Conservation (phyloP, 2,888 invertebrate species). For the Agonopterix subpropinquella region DNA sequence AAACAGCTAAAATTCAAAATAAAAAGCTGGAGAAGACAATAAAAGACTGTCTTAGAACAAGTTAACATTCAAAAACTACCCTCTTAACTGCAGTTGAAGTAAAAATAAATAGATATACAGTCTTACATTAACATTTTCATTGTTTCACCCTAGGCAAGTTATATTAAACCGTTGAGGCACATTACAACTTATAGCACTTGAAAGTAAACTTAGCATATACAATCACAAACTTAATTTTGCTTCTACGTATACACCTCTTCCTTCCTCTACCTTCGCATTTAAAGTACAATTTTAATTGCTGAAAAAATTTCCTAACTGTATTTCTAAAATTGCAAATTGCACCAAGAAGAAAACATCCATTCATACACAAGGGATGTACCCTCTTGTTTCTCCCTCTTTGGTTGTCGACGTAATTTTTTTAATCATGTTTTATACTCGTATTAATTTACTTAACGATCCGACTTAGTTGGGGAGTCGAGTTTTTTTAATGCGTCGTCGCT, state of each 20-base stretch:
- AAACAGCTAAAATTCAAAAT: conserved; percentile 3
- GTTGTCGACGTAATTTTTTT: conserved; percentile 70
- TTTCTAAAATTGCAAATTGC: conserved; percentile 19
- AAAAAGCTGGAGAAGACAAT: conserved; percentile 5
- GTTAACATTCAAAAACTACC: conserved; percentile 24
- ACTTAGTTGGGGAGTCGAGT: conserved; percentile 37
- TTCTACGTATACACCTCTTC: conserved; percentile 10
- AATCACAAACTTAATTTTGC: conserved; percentile 38
- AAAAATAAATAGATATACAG: conserved; percentile 46
- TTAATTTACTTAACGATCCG: conserved; percentile 72
- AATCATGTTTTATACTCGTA: conserved; percentile 73
- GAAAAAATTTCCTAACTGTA: conserved; percentile 3
- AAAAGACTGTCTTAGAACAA: conserved; percentile 8
- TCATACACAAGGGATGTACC: conserved; percentile 56
- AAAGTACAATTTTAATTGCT: conserved; percentile 20
- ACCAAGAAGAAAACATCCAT: conserved; percentile 50
- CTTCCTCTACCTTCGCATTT: conserved; percentile 11
- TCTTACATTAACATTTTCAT: conserved; percentile 63
- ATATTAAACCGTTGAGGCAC: conserved; percentile 63
- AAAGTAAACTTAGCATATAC: conserved; percentile 59
- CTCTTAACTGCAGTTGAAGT: conserved; percentile 34
- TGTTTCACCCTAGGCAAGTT: conserved; percentile 58
- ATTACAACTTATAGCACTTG: conserved; percentile 70
- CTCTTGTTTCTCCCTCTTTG: conserved; percentile 39
- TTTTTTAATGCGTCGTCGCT: conserved; percentile 50